These are phyloP conservation scores for Novumbra hubbsi DNA, from an alignment of 2,797 vertebrate genomes.

Conservation along the genomic window DNA sequence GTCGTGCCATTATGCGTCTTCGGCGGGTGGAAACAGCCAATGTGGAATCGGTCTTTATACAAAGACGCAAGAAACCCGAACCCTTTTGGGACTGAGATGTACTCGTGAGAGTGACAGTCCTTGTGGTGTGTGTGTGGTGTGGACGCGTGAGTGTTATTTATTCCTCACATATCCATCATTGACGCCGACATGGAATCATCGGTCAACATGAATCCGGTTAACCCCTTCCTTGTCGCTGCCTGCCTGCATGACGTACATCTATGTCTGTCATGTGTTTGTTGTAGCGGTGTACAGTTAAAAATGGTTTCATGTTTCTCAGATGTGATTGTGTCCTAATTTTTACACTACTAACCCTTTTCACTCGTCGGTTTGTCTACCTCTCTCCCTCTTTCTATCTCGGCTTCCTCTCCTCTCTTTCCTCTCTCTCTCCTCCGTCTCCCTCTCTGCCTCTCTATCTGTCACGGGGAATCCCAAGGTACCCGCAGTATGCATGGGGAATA, in stretches of 20 bases:
- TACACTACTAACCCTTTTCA: background rate
- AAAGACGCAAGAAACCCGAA: too few relatives aligned
- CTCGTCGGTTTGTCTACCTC: background rate
- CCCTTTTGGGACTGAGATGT: background rate
- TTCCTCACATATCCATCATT: background rate
- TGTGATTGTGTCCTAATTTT: background rate
- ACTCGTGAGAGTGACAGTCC: background rate
- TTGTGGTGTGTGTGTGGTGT: slow-evolving; percentile 13
- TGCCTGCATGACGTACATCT: background rate
- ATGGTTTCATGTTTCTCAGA: background rate
- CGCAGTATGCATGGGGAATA: background rate
- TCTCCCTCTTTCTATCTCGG: background rate
- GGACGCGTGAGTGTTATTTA: background rate
- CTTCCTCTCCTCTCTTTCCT: background rate
- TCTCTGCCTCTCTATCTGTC: background rate
- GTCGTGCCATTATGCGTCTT: background rate
- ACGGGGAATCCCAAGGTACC: background rate
- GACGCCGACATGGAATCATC: background rate
- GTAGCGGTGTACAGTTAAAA: background rate
- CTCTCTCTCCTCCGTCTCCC: background rate
- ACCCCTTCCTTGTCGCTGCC: background rate
- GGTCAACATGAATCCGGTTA: background rate
- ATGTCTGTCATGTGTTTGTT: background rate
- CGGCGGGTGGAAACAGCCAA: background rate
- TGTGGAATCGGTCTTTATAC: too few relatives aligned